Evolutionary conservation across 2,888 invertebrate species (phyloP).

Genomic region (Alitta virens): DNA sequence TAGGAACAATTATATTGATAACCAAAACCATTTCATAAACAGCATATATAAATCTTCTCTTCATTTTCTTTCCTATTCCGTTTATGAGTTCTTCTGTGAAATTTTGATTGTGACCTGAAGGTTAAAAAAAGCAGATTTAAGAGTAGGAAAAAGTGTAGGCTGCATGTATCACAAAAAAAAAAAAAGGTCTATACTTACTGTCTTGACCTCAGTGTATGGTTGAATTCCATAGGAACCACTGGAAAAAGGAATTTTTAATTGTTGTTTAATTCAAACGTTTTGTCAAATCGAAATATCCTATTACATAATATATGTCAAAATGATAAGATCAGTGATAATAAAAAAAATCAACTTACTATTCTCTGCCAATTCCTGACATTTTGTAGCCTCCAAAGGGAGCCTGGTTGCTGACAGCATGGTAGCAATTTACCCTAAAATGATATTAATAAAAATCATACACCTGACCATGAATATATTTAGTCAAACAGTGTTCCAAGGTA

Average conservation of each 20-base stretch:
- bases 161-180: too few species aligned
- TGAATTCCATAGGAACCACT: conserved; percentile 60
- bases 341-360: conserved; percentile 67
- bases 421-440: conserved; percentile 94
- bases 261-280: too few species aligned
- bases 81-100: neutral
- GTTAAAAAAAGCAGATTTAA: neutral
- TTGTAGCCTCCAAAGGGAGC: conserved; percentile 96
- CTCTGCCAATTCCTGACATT: conserved; percentile 92
- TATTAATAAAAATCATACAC: too few species aligned
- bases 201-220: conserved; percentile 50
- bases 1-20: too few species aligned
- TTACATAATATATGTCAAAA: too few species aligned
- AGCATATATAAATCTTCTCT: too few species aligned
- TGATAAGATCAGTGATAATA: too few species aligned
- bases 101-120: neutral
- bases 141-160: neutral
- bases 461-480: too few species aligned
- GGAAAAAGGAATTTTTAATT: conserved; percentile 21
- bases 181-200: conserved; percentile 41
- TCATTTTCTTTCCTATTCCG: too few species aligned
- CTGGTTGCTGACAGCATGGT: conserved; percentile 79
- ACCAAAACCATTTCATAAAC: too few species aligned
- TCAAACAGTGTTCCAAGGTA: too few species aligned
- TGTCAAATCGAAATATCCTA: too few species aligned